phyloP scores from a whole-genome alignment of 2,888 invertebrate species.

The Diogma glabrata region DNA sequence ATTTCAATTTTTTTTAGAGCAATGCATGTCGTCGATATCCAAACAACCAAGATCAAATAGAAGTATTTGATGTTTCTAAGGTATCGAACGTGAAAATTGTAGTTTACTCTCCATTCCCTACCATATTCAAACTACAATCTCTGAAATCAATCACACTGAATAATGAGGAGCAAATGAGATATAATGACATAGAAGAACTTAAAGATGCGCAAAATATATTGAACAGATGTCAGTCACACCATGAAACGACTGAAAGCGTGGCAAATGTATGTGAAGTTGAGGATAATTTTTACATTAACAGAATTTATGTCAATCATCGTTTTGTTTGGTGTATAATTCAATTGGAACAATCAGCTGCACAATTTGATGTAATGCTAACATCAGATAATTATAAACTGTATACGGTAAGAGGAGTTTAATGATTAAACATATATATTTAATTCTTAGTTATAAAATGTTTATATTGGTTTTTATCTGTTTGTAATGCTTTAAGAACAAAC shows the following conservation, averaged over 20 bases:
- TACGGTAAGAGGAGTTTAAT: no score
- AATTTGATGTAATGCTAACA: neutral
- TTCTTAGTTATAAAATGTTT: no score
- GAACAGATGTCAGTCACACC: neutral
- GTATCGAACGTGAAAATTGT: neutral
- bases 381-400: neutral
- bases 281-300: neutral
- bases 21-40: conserved; percentile 1
- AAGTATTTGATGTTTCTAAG: neutral
- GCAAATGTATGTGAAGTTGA: neutral
- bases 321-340: neutral
- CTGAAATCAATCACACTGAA: neutral
- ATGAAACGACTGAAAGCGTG: no score
- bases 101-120: neutral
- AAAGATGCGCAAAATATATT: neutral
- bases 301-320: neutral
- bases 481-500: no score
- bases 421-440: no score
- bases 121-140: neutral
- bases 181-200: neutral
- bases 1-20: no score
- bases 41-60: neutral
- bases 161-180: neutral
- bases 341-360: neutral
- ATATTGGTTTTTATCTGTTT: no score